Conservation (phyloP, 2,797 vertebrate species). For the Emydoidea blandingii region DNA sequence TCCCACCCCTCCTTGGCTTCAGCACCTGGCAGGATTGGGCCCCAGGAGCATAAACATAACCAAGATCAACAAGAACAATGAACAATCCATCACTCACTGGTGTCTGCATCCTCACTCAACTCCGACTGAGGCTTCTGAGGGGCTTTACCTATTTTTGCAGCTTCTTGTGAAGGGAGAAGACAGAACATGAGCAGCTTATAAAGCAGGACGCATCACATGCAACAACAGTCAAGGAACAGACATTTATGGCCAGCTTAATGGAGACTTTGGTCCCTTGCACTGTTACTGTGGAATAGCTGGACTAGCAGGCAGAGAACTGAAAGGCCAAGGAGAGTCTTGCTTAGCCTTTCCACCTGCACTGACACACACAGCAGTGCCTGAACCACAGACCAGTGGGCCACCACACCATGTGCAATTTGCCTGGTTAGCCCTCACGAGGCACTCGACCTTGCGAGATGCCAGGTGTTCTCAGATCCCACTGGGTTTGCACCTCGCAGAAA, state of each 20-base stretch:
- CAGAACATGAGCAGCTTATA: not conserved
- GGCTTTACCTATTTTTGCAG: not conserved
- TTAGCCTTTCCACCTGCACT: not conserved
- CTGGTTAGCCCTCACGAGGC: not conserved
- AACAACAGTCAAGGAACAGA: not conserved
- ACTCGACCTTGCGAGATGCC: not conserved
- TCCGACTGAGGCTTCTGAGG: rapidly evolving
- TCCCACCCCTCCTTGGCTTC: not conserved
- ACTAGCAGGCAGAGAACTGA: not conserved
- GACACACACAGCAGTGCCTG: not conserved
- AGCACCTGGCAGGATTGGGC: not conserved
- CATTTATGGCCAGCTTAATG: not conserved
- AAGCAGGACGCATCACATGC: not conserved
- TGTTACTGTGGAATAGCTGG: not conserved
- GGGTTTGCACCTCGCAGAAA: not conserved
- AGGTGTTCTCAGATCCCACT: not conserved
- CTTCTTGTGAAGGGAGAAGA: not conserved
- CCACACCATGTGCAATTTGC: not conserved
- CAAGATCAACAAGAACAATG: not conserved
- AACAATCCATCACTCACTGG: constrained; percentile 44
- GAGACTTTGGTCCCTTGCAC: not conserved
- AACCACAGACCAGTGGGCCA: not conserved
- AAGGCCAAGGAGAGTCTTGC: not conserved
- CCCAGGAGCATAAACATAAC: not conserved
- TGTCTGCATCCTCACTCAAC: rapidly evolving